These are phyloP conservation scores for Macrosoma leucophasiata DNA, from an alignment of 2,888 invertebrate genomes.

Conservation along the genomic window DNA sequence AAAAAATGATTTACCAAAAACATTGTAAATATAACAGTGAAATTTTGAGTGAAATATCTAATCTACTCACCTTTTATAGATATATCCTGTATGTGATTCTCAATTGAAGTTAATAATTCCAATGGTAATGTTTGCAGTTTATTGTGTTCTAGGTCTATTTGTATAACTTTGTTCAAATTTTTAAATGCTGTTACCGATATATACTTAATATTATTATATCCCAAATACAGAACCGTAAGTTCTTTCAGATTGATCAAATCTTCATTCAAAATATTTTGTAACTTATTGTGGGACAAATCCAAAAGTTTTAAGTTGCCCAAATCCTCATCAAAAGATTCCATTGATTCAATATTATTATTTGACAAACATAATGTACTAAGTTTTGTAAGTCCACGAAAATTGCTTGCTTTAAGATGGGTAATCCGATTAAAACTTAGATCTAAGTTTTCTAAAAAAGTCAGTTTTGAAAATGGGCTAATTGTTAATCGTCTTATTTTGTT, in stretches of 20 bases:
- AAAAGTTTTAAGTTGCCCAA: conserved; percentile 85
- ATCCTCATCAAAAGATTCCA: conserved; percentile 88
- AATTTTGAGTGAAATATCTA: background rate
- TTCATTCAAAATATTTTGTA: conserved; percentile 84
- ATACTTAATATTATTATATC: conserved; percentile 88
- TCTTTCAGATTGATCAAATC: conserved; percentile 86
- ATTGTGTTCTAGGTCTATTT: conserved; percentile 88
- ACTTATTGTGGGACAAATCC: conserved; percentile 89
- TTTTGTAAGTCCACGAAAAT: conserved; percentile 85
- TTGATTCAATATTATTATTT: conserved; percentile 86
- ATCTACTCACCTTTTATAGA: conserved; percentile 82
- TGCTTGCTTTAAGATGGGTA: conserved; percentile 87
- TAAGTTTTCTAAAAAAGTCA: conserved; percentile 84
- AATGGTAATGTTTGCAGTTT: conserved; percentile 87
- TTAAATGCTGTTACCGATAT: conserved; percentile 87
- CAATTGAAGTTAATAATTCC: conserved; percentile 85
- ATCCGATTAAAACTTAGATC: conserved; percentile 89
- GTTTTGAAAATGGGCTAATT: conserved; percentile 87
- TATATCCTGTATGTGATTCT: conserved; percentile 87
- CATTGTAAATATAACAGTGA: background rate
- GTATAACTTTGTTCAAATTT: conserved; percentile 83
- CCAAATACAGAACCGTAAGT: conserved; percentile 85
- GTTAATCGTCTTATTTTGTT: conserved; percentile 87
- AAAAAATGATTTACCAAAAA: background rate
- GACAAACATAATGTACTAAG: conserved; percentile 88